Conservation (phyloP, 2,113 vertebrate species). For the Pluvianellus socialis region DNA sequence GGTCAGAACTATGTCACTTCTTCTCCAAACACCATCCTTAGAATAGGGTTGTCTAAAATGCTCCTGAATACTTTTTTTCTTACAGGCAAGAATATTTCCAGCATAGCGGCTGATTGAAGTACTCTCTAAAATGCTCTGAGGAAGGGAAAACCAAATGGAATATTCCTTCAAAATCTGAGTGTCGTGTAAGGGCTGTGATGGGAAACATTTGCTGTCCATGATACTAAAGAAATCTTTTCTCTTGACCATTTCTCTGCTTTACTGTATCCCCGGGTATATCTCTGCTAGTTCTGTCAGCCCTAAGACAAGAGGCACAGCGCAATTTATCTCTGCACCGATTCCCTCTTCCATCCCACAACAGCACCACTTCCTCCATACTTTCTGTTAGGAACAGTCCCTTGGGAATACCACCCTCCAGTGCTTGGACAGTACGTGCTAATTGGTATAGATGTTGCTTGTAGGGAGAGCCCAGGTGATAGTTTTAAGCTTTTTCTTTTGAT, state of each 20-base stretch:
- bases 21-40: not conserved
- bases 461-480: not conserved
- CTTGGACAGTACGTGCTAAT: not conserved
- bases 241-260: not conserved
- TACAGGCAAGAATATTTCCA: not conserved
- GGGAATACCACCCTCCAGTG: not conserved
- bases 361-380: accelerated
- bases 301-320: accelerated
- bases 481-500: not conserved
- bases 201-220: not conserved
- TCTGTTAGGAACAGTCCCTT: not conserved
- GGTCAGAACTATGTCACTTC: not conserved
- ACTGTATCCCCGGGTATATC: not conserved
- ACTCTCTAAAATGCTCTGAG: not conserved
- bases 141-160: not conserved
- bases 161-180: not conserved
- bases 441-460: not conserved
- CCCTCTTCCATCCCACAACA: not conserved
- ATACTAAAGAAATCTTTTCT: not conserved
- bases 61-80: not conserved
- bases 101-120: not conserved
- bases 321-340: not conserved
- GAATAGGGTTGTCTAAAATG: not conserved
- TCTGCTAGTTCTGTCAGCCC: not conserved
- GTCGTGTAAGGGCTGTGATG: not conserved